These are phyloP conservation scores for Acanthisitta chloris DNA, from an alignment of 2,113 vertebrate genomes.

Conservation along the genomic window DNA sequence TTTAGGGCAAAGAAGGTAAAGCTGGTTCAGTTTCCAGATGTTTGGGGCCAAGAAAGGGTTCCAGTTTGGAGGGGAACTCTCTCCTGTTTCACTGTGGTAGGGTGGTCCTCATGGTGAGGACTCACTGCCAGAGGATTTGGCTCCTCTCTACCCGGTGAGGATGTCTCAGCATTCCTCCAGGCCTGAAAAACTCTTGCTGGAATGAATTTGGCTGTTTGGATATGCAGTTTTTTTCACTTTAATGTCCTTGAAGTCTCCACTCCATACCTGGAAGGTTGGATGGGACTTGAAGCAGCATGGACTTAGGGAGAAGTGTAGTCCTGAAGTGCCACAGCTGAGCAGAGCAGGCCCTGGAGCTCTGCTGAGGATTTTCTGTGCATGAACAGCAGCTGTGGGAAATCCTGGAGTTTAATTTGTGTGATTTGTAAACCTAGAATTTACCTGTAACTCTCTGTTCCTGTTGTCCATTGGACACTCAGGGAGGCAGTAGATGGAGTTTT, in stretches of 20 bases:
- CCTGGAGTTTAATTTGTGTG: not conserved
- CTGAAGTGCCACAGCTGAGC: not conserved
- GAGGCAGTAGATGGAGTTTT: not conserved
- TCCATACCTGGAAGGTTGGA: not conserved
- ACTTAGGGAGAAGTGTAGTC: not conserved
- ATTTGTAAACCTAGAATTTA: no score
- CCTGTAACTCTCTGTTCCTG: no score
- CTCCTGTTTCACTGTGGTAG: accelerated
- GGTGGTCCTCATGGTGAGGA: not conserved
- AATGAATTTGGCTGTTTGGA: not conserved
- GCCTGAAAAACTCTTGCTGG: not conserved
- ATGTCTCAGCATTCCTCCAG: not conserved
- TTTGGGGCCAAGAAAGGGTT: accelerated
- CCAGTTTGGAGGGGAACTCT: not conserved
- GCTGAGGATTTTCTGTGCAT: accelerated
- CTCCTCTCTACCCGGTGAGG: not conserved
- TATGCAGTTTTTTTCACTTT: not conserved
- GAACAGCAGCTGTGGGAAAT: not conserved
- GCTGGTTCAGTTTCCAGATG: not conserved
- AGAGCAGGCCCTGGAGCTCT: not conserved
- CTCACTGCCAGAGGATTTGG: not conserved
- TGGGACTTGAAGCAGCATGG: not conserved
- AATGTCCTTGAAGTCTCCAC: not conserved
- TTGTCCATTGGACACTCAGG: not conserved
- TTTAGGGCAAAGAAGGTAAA: not conserved